Base-by-base conservation (phyloP, 2,888 invertebrate species). In the Zonitis immaculata region DNA sequence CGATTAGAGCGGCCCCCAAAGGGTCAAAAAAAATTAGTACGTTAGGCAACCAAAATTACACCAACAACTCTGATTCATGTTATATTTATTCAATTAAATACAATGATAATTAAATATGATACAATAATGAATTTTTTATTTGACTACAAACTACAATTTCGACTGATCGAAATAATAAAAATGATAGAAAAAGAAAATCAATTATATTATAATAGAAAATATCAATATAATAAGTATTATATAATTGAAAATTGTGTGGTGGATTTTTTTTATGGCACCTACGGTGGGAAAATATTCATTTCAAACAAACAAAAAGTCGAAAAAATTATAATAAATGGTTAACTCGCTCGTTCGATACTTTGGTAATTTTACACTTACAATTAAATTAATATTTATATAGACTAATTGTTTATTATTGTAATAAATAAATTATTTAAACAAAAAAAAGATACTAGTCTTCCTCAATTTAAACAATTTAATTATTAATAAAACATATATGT, bases 351-450 rank as follows among this genome's bases (percentile, higher is more conserved):
- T 60, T 66, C 65, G 65, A 61, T 64, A 65, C 72, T 72, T 72
- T 72, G 70, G 70, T 72, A 70, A 68, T 64, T 66, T 66, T 71
- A 71, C 72, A 66, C 39, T 20, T 39, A 35, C 16, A 35, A 16
- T 16, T 35, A 39, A n/a, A 39, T 39, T 39, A 20, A 39, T 20
- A 28, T 28, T n/a, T n/a, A n/a, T n/a, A n/a, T n/a, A n/a, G n/a
- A n/a, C 20, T 39, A 20, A 35, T 16, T 16, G 7, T 7, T 32
- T 5, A 9, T 30, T 30, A 27, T 14, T 14, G 12, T 5, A 71
- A 71, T 69, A 71, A 66, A 69, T 69, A 67, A 69, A 66, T 67
- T 70, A 72, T 69, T 69, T 66, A 61, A 69, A 64, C 61, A 61
- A 72, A 72, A 72, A 73, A 66, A 71, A 67, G 69, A 63, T 60